Evolutionary conservation across 2,797 vertebrate genomes (phyloP).

Genomic region (Falco berigora): DNA sequence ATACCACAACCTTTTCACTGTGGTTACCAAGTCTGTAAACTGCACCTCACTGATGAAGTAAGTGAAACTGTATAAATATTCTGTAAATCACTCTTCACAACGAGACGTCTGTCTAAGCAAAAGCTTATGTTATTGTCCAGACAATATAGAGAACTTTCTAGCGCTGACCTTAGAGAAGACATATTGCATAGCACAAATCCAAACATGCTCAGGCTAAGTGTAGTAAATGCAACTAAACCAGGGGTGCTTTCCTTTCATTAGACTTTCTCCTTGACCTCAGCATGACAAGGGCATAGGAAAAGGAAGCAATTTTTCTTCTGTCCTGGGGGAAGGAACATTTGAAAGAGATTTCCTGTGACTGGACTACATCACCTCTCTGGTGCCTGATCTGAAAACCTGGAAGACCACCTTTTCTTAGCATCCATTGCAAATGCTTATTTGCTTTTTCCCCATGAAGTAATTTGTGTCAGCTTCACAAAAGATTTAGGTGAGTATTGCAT

Average conservation of each 20-base stretch:
- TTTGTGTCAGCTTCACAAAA: not conserved
- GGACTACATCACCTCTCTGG: slow-evolving; percentile 34
- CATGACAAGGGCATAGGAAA: slow-evolving; percentile 58
- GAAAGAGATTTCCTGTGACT: slow-evolving; percentile 60
- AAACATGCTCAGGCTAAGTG: not conserved
- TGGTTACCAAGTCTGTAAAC: not conserved
- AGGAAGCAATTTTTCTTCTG: slow-evolving; percentile 64
- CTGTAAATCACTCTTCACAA: not conserved
- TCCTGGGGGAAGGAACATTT: slow-evolving; percentile 44
- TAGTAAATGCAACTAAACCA: slow-evolving; percentile 25
- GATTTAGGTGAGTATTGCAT: not conserved
- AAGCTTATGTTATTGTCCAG: slow-evolving; percentile 21
- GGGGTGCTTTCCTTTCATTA: slow-evolving; percentile 39
- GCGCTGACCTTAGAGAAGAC: not conserved
- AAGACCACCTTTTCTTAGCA: not conserved
- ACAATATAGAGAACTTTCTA: not conserved
- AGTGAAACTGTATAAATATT: not conserved
- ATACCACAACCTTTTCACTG: not conserved
- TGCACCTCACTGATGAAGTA: not conserved
- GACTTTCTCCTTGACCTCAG: slow-evolving; percentile 44
- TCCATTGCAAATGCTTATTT: not conserved
- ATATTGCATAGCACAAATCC: not conserved
- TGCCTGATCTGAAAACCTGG: slow-evolving; percentile 10
- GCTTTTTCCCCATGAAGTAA: not conserved
- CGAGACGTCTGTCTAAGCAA: not conserved